Base-by-base conservation (phyloP, 2,113 vertebrate genomes). In the Mirza zaza region DNA sequence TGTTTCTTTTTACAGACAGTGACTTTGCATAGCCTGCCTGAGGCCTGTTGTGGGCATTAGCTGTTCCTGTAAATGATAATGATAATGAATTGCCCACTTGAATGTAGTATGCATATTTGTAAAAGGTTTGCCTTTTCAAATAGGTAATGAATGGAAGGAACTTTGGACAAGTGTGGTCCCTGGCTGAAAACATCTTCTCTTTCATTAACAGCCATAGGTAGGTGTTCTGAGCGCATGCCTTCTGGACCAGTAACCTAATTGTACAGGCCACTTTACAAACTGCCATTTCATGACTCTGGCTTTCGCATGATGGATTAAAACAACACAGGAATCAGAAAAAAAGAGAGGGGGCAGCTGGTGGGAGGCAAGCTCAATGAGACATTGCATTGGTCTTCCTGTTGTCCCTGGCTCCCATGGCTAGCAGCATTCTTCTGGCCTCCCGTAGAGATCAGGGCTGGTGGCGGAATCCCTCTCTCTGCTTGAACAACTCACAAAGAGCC, bases 191-290 rank as follows among this genome's bases (percentile, higher is more conserved):
- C 25, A 61, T 79, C 55, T 81, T 92, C 61, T 94, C 42, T 3
- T 97, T 94, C 52, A 65, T 91, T 81, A 90, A 57, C 20, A 45
- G 48, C 71, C 70, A 91, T 34, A 93, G 86, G 91, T 34, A 93
- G 86, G n/a, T 91, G 36, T 42, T 95, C 39, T 70, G 76, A 76
- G 90, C 81, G 75, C 50, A 39, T 76, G 73, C 29, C n/a, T 87
- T 96, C 34, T 3, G 11, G 75, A 57, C 21, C 79, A n/a, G 36
- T 91, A 89, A 90, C 27, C 63, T 42, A 29, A 34, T 27, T 65
- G 57, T 84, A 57, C 9, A 85, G 65, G 48, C 11, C 55, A 85
- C 52, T 92, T 94, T 68, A 83, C 34, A 94, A 48, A 79, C 68
- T 50, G 55, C 65, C 36, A 80, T 79, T 92, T 92, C 34, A 27